Evolutionary conservation across 2,797 vertebrate species (phyloP).

Genomic region (Artibeus jamaicensis): DNA sequence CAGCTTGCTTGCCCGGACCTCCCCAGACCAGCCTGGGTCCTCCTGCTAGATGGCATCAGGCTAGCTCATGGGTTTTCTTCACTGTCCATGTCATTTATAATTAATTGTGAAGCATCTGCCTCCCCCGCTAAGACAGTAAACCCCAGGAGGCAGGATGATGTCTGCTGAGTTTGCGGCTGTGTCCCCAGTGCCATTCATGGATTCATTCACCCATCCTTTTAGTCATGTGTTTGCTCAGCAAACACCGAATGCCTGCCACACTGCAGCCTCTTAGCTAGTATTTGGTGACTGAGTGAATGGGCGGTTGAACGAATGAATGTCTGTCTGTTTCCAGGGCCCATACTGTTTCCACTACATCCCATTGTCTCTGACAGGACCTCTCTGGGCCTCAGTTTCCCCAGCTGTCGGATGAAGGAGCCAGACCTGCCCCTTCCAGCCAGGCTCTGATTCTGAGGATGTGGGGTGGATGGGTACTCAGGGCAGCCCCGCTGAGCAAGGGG

Average conservation of each 20-base stretch:
- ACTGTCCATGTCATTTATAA: not conserved
- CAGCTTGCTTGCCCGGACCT: not conserved
- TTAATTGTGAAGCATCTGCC: not conserved
- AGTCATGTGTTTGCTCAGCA: slow-evolving; percentile 3
- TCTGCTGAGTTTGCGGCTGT: not conserved
- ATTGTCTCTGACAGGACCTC: not conserved
- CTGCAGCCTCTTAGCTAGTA: not conserved
- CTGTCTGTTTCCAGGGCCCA: not conserved
- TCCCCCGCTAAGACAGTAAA: not conserved
- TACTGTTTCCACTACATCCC: not conserved
- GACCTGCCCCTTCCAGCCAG: not conserved
- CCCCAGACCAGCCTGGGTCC: not conserved
- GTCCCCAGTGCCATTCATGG: not conserved
- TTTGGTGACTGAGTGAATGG: not conserved
- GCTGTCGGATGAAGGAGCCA: not conserved
- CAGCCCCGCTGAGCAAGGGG: not conserved
- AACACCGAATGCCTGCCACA: rapidly evolving
- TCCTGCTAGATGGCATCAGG: not conserved
- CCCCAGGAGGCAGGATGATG: slow-evolving; percentile 30
- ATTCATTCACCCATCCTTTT: not conserved
- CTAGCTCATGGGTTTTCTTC: not conserved
- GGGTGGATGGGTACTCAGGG: not conserved
- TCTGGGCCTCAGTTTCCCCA: not conserved
- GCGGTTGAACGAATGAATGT: not conserved
- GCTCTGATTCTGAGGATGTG: not conserved